These are phyloP conservation scores for Patella caerulea DNA, from an alignment of 2,888 invertebrate species.

Conservation along the genomic window DNA sequence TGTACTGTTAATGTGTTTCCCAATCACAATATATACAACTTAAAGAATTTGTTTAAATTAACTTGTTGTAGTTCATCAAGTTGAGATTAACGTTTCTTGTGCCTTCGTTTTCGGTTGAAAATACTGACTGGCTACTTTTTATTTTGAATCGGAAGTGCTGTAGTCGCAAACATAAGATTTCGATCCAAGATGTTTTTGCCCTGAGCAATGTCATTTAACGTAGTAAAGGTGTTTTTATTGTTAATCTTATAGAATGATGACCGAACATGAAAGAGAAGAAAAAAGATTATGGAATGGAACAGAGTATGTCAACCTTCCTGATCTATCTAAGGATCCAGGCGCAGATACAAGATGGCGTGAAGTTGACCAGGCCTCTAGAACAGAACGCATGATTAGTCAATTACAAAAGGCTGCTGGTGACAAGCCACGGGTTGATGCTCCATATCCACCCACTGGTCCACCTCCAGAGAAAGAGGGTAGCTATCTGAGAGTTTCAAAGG, in stretches of 20 bases:
- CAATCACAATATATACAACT: no score
- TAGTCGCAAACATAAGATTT: no score
- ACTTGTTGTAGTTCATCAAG: no score
- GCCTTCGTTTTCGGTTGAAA: no score
- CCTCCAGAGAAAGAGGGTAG: slow-evolving; percentile 42
- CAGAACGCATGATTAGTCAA: slow-evolving; percentile 39
- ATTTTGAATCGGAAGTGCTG: no score
- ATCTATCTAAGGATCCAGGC: slow-evolving; percentile 36
- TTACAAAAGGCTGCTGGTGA: slow-evolving; percentile 25
- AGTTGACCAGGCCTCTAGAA: slow-evolving; percentile 43
- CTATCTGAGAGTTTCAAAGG: slow-evolving; percentile 49
- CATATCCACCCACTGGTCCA: slow-evolving; percentile 44
- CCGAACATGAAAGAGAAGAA: slow-evolving; percentile 59
- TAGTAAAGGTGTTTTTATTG: no score
- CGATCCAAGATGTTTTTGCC: no score
- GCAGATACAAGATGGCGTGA: slow-evolving; percentile 48
- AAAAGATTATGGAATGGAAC: slow-evolving; percentile 61
- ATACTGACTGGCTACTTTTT: no score
- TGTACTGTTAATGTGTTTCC: no score
- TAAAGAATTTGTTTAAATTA: no score
- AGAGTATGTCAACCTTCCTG: slow-evolving; percentile 62
- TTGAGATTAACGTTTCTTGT: no score
- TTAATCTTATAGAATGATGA: slow-evolving; percentile 48
- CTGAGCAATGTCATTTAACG: no score
- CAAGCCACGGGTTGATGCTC: slow-evolving; percentile 37